Evolutionary conservation across 2,797 vertebrate species (phyloP), one percentile per base, ranked within the genome.

Genomic region (Fistularia commersonii): DNA sequence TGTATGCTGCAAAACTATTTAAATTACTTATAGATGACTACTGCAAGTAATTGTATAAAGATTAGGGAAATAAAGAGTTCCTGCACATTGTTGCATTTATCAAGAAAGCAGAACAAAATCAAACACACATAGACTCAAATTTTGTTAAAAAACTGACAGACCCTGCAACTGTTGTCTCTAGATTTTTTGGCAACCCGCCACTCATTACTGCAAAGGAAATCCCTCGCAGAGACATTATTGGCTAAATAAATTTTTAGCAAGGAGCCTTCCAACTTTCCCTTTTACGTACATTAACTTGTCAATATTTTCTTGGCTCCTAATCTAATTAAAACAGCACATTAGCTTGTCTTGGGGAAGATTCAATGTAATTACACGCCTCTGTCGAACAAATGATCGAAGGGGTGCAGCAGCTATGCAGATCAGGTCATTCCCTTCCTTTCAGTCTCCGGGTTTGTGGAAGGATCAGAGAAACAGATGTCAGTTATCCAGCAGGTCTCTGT

Each of bases 381-480:
- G 23, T 23, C 23, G 23, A 23, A 23, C 23, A 23, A 23, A 23
- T 23, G 23, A 23, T 23, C 4, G 23, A 23, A 23, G 23, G 23
- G 23, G 23, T 23, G 23, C 45, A 39, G 40, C 40, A 35, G 34
- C 41, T 47, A 66, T 79, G 63, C 51, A 69, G 77, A 74, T 72
- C 54, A 23, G 23, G 23, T 23, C 23, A 2, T 23, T 23, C 23
- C 35, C 8, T 41, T 36, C 47, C 41, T 41, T 46, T 15, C 51
- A 42, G 12, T 34, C 11, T 44, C 48, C 37, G 51, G 5, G 32
- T 49, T 57, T 49, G 58, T 74, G 60, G 57, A 52, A 23, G 45
- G 74, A 80, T 69, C 51, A 67, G 54, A 61, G 51, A 50, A 72
- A 55, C 54, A 77, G 66, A 75, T 80, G 80, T 70, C 70, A 62